Conservation (phyloP, 1,140 invertebrate genomes). For the Hyposmocoma kahamanoa region DNA sequence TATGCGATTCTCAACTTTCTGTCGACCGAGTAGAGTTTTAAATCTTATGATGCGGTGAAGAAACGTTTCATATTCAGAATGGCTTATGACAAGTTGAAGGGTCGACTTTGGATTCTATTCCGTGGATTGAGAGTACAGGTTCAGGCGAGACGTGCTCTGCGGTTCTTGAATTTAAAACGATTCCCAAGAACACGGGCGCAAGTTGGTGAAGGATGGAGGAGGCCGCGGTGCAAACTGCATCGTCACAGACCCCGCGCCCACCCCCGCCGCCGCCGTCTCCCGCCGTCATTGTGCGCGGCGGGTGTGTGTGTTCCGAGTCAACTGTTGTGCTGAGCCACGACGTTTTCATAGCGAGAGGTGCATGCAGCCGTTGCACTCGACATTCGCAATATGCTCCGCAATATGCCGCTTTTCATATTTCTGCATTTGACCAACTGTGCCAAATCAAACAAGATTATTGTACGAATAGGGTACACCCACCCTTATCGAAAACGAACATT, state of each 20-base stretch:
- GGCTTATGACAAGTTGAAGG: conserved; percentile 43
- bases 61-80: conserved; percentile 43
- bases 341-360: conserved; percentile 45
- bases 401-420: conserved; percentile 43
- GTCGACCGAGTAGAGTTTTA: conserved; percentile 34
- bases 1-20: conserved; percentile 53
- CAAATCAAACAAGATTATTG: conserved; percentile 19
- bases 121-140: conserved; percentile 32
- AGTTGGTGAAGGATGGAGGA: conserved; percentile 69
- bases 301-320: conserved; percentile 52
- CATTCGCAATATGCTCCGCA: conserved; percentile 46
- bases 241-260: conserved; percentile 46
- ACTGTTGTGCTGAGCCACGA: conserved; percentile 58
- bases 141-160: conserved; percentile 45
- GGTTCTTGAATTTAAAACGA: conserved; percentile 72
- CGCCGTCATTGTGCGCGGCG: conserved; percentile 46
- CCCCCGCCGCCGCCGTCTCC: conserved; percentile 32
- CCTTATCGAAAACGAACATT: too few species aligned
- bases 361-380: conserved; percentile 33
- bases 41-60: conserved; percentile 33
- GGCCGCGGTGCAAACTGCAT: conserved; percentile 67
- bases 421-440: conserved; percentile 31
- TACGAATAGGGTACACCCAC: too few species aligned
- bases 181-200: conserved; percentile 70
- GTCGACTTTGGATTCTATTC: conserved; percentile 40